Evolutionary conservation across 2,797 vertebrate genomes (phyloP).

Genomic region (Danio albolineatus): DNA sequence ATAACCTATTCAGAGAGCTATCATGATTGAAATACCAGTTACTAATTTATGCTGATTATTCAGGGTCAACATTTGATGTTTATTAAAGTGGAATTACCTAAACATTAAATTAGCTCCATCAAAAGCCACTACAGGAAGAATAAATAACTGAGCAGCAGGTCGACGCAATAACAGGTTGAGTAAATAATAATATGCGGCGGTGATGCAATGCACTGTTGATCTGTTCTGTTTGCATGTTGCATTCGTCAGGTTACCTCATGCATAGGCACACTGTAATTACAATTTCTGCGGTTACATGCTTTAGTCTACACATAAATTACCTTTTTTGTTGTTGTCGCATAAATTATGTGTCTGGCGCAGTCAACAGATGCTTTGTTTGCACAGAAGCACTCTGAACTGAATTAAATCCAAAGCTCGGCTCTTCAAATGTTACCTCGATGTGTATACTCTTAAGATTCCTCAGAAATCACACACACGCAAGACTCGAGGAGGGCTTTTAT

Average conservation of each 20-base stretch:
- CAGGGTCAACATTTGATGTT: background rate
- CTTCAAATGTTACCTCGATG: slow-evolving; percentile 24
- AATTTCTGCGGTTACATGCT: slow-evolving; percentile 20
- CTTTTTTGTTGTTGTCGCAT: background rate
- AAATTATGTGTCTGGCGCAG: slow-evolving; percentile 11
- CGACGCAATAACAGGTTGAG: background rate
- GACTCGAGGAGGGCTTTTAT: background rate
- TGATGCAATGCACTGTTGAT: slow-evolving; percentile 1
- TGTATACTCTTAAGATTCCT: slow-evolving; percentile 6
- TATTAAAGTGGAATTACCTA: background rate
- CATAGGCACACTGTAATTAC: slow-evolving; percentile 16
- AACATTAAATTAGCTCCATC: background rate
- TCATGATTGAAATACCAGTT: background rate
- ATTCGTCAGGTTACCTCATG: slow-evolving; percentile 22
- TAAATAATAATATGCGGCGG: background rate
- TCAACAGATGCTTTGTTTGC: slow-evolving; percentile 26
- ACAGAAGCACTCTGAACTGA: slow-evolving; percentile 22
- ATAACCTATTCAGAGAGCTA: background rate
- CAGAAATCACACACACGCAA: background rate
- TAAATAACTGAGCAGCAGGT: background rate
- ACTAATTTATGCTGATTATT: background rate
- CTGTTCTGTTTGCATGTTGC: slow-evolving; percentile 15
- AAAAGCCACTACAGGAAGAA: background rate
- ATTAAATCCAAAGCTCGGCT: slow-evolving; percentile 8
- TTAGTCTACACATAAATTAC: slow-evolving; percentile 20